Evolutionary conservation across 1,140 invertebrate species (phyloP), one percentile per base, ranked within the genome.

Genomic region (Heliconius hermathena): DNA sequence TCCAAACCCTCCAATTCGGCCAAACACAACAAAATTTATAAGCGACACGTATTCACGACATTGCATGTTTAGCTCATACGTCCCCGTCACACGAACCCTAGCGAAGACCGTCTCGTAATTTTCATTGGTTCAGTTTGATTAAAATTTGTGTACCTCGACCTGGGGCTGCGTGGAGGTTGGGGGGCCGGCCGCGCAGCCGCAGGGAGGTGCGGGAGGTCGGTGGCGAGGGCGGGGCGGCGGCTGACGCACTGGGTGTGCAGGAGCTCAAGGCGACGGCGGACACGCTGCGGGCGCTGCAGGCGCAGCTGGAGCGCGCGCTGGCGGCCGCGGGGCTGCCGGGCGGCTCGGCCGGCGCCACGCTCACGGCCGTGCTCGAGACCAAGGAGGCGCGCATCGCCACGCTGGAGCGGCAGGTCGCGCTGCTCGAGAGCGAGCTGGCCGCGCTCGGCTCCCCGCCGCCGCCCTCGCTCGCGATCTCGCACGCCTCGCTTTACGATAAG

Each of bases 301-400:
- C 95, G 88, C 97, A 97, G 95, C 93, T 97, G 96, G 97, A 97
- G 94, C 95, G 96, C 85, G 96, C 97, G 84, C 95, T 96, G 87
- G 95, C 95, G 75, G 96, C 95, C 83, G 96, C 96, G 80, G 93
- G 94, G 82, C 95, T 96, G 85, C 95, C 95, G 74, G 95, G 95
- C 85, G 95, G 96, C 91, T 96, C 96, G 88, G 96, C 96, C 81
- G 96, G 96, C 87, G 96, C 96, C 93, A 97, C 97, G 80, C 95
- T 97, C 89, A 96, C 96, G 76, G 97, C 97, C 78, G 97, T 97
- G 89, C 95, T 97, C 91, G 97, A 97, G 95, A 97, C 97, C 73
- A 97, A 98, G 96, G 97, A 98, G 94, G 97, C 97, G 81, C 95
- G 97, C 88, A 98, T 98, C 92, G 96, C 96, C 84, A 97, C 97